Evolutionary conservation across 2,888 invertebrate genomes (phyloP).

Genomic region (Drosophila paracracens): DNA sequence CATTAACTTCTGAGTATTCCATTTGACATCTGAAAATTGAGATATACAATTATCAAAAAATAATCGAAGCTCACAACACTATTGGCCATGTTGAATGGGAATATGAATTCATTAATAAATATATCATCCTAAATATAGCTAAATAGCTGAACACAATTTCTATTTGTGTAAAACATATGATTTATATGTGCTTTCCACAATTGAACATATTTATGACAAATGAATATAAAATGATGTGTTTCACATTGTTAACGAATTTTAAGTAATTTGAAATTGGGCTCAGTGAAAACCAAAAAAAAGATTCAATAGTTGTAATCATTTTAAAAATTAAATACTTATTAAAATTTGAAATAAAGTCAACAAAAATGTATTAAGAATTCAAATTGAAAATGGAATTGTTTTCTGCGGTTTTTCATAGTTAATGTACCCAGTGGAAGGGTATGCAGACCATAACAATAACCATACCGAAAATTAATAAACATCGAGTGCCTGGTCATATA

Average conservation of each 20-base stretch:
- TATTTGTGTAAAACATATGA: no score
- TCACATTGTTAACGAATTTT: not conserved
- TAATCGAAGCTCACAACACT: constrained; percentile 5
- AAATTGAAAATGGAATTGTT: not conserved
- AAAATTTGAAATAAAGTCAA: not conserved
- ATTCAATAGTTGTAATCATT: not conserved
- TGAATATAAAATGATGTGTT: not conserved
- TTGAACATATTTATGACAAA: no score
- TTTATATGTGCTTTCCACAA: no score
- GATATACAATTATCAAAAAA: not conserved
- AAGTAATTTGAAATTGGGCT: not conserved
- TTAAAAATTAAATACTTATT: not conserved
- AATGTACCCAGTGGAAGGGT: constrained; percentile 2
- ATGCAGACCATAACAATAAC: constrained; percentile 28
- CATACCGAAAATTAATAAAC: constrained; percentile 52
- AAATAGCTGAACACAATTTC: not conserved
- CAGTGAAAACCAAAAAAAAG: not conserved
- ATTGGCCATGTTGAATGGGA: not conserved
- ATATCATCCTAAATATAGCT: not conserved
- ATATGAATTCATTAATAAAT: not conserved
- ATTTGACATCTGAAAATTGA: constrained; percentile 8
- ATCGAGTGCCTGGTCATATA: constrained; percentile 59
- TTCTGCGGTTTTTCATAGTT: not conserved
- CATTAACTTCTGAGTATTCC: constrained; percentile 23
- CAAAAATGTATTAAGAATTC: not conserved